Evolutionary conservation across 1,140 invertebrate genomes (phyloP).

Genomic region (Zeugodacus cucurbitae): DNA sequence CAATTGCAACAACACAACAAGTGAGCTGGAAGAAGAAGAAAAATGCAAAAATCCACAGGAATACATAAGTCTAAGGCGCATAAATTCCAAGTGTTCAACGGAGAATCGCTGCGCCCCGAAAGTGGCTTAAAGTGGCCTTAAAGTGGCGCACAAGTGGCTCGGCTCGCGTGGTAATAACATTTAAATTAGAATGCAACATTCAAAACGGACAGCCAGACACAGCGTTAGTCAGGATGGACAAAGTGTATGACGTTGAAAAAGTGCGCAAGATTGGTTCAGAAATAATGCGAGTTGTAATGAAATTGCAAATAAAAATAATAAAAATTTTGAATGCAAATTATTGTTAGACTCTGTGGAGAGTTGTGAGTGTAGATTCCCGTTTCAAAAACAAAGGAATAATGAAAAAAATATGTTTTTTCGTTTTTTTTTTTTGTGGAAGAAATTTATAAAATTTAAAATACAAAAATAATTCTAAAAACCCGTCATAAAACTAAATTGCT

Average conservation of each 20-base stretch:
- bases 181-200: conserved; percentile 24
- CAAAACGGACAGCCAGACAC: neutral
- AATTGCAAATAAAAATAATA: conserved; percentile 20
- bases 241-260: neutral
- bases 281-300: neutral
- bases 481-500: neutral
- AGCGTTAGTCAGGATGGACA: neutral
- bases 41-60: neutral
- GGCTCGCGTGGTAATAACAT: neutral
- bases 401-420: neutral
- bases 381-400: neutral
- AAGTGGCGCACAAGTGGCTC: neutral
- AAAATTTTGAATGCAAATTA: conserved; percentile 22
- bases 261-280: neutral
- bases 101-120: neutral
- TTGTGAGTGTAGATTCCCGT: neutral
- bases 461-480: neutral
- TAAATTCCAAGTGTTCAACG: neutral
- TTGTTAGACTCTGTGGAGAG: neutral
- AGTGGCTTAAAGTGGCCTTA: conserved; percentile 27
- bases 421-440: too few species aligned
- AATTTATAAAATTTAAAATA: neutral
- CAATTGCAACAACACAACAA: conserved; percentile 19
- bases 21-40: neutral
- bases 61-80: neutral